Evolutionary conservation across 2,888 invertebrate genomes (phyloP), one percentile per base, ranked within the genome.

Genomic region (Pterobdella sp.): DNA sequence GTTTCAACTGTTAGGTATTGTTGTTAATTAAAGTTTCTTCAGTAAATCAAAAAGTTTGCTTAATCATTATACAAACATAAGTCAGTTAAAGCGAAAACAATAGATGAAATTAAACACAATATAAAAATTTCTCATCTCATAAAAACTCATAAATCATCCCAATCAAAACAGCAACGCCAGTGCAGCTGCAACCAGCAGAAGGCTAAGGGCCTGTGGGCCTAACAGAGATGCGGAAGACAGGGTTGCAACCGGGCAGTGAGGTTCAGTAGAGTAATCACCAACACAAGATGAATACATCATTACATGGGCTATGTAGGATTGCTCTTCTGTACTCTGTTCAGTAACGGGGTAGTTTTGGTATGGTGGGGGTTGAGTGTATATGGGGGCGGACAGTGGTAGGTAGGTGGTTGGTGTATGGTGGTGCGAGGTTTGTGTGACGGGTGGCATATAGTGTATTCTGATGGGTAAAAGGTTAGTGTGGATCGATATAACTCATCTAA

Each of bases 291-390:
- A 91, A 82, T 91, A 91, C 0, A 89, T 88, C 76, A 93, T 88
- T 0, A 89, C 92, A 81, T 92, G 89, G 31, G 90, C 91, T 1
- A 94, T 90, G 81, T 91, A 93, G 79, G 90, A 90, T 82, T 94
- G 93, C 81, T 95, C 94, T 81, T 93, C 93, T 0, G 93, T 89
- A 42, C 89, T 89, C 0, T 14, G 42, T 7, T 14, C 7, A 14
- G 42, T 42, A 18, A 18, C 10, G 42, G 7, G 42, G 7, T 7
- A 14, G 18, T 18, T 42, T 7, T 14, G 42, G 42, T 14, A 42
- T 42, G 42, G 7, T 7, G 42, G 42, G 42, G 7, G 42, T 42
- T 7, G 7, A 42, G 10, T 42, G 42, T 14, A 18, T 7, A 42
- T 14, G 7, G 42, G 7, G 42, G 42, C 10, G 42, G 7, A 18